These are phyloP conservation scores for Tachysurus vachellii DNA, from an alignment of 2,113 vertebrate species.

Conservation along the genomic window DNA sequence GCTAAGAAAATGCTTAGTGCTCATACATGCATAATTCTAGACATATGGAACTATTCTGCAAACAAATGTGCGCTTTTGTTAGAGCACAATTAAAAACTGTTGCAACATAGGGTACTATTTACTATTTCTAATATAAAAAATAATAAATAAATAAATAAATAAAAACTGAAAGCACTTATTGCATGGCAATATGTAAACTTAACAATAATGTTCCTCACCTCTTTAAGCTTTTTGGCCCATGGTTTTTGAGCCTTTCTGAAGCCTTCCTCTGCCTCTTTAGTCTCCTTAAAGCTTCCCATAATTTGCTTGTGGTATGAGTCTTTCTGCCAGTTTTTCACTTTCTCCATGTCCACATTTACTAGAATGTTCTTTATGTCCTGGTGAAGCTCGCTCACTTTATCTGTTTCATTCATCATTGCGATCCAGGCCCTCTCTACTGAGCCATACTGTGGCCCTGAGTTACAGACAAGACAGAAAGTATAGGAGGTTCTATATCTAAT, in stretches of 20 bases:
- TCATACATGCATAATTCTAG: background rate
- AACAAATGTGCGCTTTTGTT: constrained; percentile 3
- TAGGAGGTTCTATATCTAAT: background rate
- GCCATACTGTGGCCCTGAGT: constrained; percentile 91
- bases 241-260: constrained; percentile 97
- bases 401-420: constrained; percentile 87
- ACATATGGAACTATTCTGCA: background rate
- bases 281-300: constrained; percentile 97
- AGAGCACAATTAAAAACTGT: background rate
- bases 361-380: constrained; percentile 90
- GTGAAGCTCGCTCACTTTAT: constrained; percentile 93
- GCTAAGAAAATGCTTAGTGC: background rate
- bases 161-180: background rate
- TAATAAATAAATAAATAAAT: no score
- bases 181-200: background rate
- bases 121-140: background rate
- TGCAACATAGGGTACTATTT: background rate
- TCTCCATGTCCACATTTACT: constrained; percentile 89
- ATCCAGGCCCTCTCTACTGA: constrained; percentile 91
- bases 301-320: constrained; percentile 97
- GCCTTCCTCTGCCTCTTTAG: constrained; percentile 93
- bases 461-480: background rate
- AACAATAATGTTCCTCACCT: constrained; percentile 72
- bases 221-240: constrained; percentile 97
- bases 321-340: constrained; percentile 99